Evolutionary conservation across 2,797 vertebrate genomes (phyloP).

Genomic region (Buphagus erythrorhynchus): DNA sequence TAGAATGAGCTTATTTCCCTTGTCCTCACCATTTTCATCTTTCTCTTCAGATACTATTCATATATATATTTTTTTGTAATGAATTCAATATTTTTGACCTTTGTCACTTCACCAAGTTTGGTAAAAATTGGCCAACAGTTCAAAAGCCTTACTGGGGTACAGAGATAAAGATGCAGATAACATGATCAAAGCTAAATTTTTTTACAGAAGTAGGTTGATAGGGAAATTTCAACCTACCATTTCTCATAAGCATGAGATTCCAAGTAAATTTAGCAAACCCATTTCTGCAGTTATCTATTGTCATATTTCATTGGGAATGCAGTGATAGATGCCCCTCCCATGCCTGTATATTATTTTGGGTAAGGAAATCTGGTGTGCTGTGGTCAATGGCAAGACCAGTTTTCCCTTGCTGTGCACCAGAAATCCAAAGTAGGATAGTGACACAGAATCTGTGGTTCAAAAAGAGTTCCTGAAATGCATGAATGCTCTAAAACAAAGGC

Average conservation of each 20-base stretch:
- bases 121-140: background rate
- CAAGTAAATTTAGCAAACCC: background rate
- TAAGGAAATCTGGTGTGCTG: background rate
- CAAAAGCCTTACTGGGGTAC: background rate
- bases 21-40: background rate
- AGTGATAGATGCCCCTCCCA: background rate
- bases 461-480: conserved; percentile 32
- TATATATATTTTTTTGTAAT: background rate
- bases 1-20: background rate
- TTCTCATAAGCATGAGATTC: background rate
- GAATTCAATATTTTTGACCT: background rate
- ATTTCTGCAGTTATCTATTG: background rate
- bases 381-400: background rate
- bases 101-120: background rate
- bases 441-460: background rate
- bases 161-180: background rate
- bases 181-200: background rate
- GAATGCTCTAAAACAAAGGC: conserved; percentile 41
- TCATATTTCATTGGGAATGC: background rate
- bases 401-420: background rate
- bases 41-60: background rate
- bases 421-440: conserved; percentile 28
- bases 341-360: background rate
- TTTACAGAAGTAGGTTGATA: background rate
- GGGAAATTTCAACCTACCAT: background rate